Evolutionary conservation across 2,888 invertebrate species (phyloP), one percentile per base, ranked within the genome.

Genomic region (Sussaba pulchella): DNA sequence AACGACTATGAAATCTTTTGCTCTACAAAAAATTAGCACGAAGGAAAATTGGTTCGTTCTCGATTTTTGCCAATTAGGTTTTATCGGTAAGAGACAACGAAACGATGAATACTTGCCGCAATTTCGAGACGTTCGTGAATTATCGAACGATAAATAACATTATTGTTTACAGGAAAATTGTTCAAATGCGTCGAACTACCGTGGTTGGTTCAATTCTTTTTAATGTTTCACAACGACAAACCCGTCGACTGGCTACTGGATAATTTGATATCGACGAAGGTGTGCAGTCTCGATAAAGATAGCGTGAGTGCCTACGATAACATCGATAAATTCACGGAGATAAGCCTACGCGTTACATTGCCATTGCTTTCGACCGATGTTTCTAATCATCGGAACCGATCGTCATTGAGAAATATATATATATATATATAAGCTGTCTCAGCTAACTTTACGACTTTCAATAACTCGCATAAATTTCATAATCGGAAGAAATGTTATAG

Each of bases 241-340:
- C 99, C 99, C 0, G 98, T 99, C 0, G 99, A 99, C 91, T 99
- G 99, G 99, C 93, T 99, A 5, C 93, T 99, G 10, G 98, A 98
- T 87, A 96, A 98, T 90, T 95, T 98, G 83, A 94, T 99, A 70
- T 95, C 96, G 76, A 97, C 98, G 2, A 97, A 97, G 92, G 96
- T 96, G n/a, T 99, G 99, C 93, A 96, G 95, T 88, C 94, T 96
- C 83, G 96, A 96, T 84, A 96, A 96, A 89, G 94, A 94, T 87
- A 92, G 93, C 81, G 96, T 96, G 91, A 95, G 95, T 94, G 57
- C n/a, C 41, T 1, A 61, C 26, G 26, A 54, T 57, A 50, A 31
- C 54, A n/a, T 2, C 9, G 3, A 17, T 17, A 39, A 31, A 31
- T 31, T 31, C n/a, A n/a, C n/a, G n/a, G n/a, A n/a, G n/a, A n/a